phyloP scores from a whole-genome alignment of 2,797 vertebrate genomes.

The Sebastes oblongus region DNA sequence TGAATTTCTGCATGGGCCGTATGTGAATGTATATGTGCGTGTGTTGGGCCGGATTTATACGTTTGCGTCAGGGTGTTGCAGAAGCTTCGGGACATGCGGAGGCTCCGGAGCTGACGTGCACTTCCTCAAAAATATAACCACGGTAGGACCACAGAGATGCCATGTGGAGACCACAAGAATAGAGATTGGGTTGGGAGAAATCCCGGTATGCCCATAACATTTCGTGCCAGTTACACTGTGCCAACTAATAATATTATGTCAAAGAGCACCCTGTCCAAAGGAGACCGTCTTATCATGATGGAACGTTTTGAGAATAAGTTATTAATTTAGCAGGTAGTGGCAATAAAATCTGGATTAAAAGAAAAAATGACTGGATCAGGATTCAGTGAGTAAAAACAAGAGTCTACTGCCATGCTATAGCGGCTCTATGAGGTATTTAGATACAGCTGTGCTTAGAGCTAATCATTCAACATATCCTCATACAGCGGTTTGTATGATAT shows the following conservation, averaged over 20 bases:
- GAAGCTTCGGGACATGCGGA: background rate
- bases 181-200: background rate
- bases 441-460: background rate
- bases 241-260: background rate
- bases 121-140: background rate
- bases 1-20: background rate
- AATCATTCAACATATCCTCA: background rate
- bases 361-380: background rate
- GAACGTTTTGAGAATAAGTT: background rate
- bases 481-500: too few relatives aligned
- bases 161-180: background rate
- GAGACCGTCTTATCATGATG: background rate
- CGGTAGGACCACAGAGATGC: background rate
- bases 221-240: background rate
- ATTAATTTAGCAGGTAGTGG: background rate
- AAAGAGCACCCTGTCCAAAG: background rate
- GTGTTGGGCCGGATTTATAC: background rate
- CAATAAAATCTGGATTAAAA: background rate
- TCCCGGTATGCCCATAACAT: background rate
- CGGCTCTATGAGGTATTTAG: background rate
- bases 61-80: background rate
- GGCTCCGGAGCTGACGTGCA: background rate
- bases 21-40: constrained; percentile 1
- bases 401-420: background rate
- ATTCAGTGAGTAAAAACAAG: background rate